Evolutionary conservation across 1,140 invertebrate genomes (phyloP), one percentile per base, ranked within the genome.

Genomic region (Leptinotarsa undecemlineata): DNA sequence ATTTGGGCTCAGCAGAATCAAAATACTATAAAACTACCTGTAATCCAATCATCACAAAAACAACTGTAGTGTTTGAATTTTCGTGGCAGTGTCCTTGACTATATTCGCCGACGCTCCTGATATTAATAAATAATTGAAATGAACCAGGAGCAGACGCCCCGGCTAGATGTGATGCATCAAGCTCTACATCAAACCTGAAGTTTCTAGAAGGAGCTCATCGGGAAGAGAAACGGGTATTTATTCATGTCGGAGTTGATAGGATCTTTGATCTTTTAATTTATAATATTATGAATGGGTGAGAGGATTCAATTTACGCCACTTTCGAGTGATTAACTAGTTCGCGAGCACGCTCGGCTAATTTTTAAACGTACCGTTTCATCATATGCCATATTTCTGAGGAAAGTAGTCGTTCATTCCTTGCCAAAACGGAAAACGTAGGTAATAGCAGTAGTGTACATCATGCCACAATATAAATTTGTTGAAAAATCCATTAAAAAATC

Each of bases 211-310:
- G 72, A 72, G 48, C 72, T 74, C 47, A 74, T 70, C 73, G 70
- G 72, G 64, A 69, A 71, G 71, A 48, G 64, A 48, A 47, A 47
- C 63, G 60, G 63, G 68, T 75, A 73, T 57, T 76, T 74, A 74
- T 74, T 71, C 74, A 68, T 72, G 72, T 74, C 73, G 57, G 13
- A 73, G 68, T 72, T 75, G 63, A 71, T 64, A 66, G 75, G 70
- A 75, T 77, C 74, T 79, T 78, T 78, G 77, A 78, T 78, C 77
- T 78, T 76, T 76, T 76, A 78, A 78, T 78, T 78, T 78, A 78
- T 76, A 71, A 64, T 78, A 74, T 78, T 78, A 76, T 76, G 72
- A 78, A 76, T 74, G 75, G 62, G 61, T 60, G 48, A 69, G 75
- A 64, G 64, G 72, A 74, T 78, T 76, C 76, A 78, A 78, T 78